These are phyloP conservation scores for Drosophila sulfurigaster DNA, from an alignment of 1,140 invertebrate species.

Conservation along the genomic window DNA sequence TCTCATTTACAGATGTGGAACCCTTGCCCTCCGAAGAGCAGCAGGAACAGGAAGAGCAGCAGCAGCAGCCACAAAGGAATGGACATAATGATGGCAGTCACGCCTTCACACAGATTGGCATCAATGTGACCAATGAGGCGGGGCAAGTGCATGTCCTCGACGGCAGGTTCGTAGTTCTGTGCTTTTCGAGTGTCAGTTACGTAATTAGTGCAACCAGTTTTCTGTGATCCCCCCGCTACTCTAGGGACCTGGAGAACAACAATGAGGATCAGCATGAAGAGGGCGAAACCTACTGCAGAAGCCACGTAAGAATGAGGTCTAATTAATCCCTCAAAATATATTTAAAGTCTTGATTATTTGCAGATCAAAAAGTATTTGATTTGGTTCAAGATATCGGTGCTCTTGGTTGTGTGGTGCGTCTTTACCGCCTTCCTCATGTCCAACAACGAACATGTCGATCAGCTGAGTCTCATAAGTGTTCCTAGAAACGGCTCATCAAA, in stretches of 20 bases:
- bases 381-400: slow-evolving; percentile 85
- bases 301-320: slow-evolving; percentile 42
- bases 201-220: slow-evolving; percentile 84
- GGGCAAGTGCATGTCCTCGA: slow-evolving; percentile 78
- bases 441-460: slow-evolving; percentile 88
- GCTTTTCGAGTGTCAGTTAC: slow-evolving; percentile 69
- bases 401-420: slow-evolving; percentile 87
- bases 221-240: slow-evolving; percentile 60
- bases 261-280: slow-evolving; percentile 82
- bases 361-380: slow-evolving; percentile 75
- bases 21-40: slow-evolving; percentile 52
- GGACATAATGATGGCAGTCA: slow-evolving; percentile 58
- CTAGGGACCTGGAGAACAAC: slow-evolving; percentile 82
- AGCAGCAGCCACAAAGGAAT: slow-evolving; percentile 39
- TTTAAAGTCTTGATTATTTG: neutral
- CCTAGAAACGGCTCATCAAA: slow-evolving; percentile 79
- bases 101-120: slow-evolving; percentile 77
- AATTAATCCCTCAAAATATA: neutral
- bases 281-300: slow-evolving; percentile 60
- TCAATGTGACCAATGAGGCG: slow-evolving; percentile 84
- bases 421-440: slow-evolving; percentile 89
- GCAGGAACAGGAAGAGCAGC: slow-evolving; percentile 25
- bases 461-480: slow-evolving; percentile 88
- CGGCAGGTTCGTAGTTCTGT: slow-evolving; percentile 81
- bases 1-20: slow-evolving; percentile 60